A percentile compares a stretch with the other conserved stretches of the same genome.
These are phyloP conservation scores for Lasiurus cinereus DNA, from an alignment of 2,113 vertebrate genomes.

Conservation along the genomic window DNA sequence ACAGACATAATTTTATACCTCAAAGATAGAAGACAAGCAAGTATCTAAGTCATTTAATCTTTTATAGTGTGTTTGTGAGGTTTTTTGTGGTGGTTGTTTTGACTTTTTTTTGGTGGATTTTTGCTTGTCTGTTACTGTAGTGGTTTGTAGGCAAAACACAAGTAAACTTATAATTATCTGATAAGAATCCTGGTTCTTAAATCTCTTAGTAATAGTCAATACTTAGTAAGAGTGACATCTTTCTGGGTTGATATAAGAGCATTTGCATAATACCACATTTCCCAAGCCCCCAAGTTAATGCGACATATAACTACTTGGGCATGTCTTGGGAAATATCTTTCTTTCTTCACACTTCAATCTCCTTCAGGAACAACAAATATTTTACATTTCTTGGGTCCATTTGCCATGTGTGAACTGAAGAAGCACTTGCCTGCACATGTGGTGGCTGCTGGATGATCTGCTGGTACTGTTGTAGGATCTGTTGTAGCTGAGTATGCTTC, in stretches of 20 bases:
- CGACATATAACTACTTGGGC: background rate
- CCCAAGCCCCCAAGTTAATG: background rate
- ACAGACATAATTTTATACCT: constrained; percentile 3
- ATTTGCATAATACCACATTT: background rate
- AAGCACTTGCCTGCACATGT: constrained; percentile 92
- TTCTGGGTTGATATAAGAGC: background rate
- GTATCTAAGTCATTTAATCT: constrained; percentile 31
- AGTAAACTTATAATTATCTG: background rate
- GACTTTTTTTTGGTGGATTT: constrained; percentile 11
- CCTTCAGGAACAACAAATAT: constrained; percentile 2
- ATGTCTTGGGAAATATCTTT: constrained; percentile 16
- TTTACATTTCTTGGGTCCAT: background rate
- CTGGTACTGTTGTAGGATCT: constrained; percentile 96
- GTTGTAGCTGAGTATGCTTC: constrained; percentile 95
- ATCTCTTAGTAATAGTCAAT: background rate
- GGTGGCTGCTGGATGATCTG: constrained; percentile 94
- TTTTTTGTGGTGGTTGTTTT: background rate
- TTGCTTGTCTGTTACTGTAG: background rate
- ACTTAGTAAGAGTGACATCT: background rate
- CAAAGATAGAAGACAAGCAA: constrained; percentile 9
- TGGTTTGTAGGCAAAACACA: background rate
- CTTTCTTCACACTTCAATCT: background rate
- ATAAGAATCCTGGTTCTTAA: constrained; percentile 25
- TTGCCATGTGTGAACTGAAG: background rate
- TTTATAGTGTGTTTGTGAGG: constrained; percentile 9